A percentile compares a stretch with the other conserved stretches of the same genome.
Conservation (phyloP, 2,888 invertebrate species). For the Buathra laborator region DNA sequence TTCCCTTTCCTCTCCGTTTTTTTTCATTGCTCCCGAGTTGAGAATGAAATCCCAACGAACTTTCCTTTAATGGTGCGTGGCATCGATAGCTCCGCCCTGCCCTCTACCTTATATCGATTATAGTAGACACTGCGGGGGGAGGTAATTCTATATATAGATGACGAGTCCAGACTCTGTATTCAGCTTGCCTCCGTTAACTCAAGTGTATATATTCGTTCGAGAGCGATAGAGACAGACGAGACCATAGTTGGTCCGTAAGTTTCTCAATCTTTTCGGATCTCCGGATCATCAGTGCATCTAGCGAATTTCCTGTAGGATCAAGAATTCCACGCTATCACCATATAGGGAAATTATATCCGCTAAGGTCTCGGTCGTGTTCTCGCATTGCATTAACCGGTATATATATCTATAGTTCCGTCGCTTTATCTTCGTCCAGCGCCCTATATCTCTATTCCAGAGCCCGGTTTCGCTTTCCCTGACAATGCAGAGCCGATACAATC, state of each 20-base stretch:
- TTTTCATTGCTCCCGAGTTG: not conserved
- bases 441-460: not conserved
- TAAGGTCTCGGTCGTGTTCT: conserved; percentile 29
- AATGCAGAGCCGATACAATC: conserved; percentile 63
- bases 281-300: conserved; percentile 24
- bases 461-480: conserved; percentile 11
- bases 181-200: not conserved
- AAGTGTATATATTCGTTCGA: conserved; percentile 18
- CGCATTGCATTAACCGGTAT: conserved; percentile 4
- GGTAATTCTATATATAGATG: not conserved
- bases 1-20: not conserved
- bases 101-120: conserved; percentile 44
- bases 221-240: not conserved
- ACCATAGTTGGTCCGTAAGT: conserved; percentile 2
- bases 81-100: conserved; percentile 48
- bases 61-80: conserved; percentile 19
- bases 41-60: conserved; percentile 43
- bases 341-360: conserved; percentile 36
- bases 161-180: not conserved
- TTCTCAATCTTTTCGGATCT: conserved; percentile 41
- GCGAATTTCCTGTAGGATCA: conserved; percentile 3
- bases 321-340: not conserved
- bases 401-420: conserved; percentile 4
- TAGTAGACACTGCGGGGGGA: not conserved
- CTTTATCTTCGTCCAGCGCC: not conserved